A percentile compares a stretch with the other conserved stretches of the same genome.
These are phyloP conservation scores for Colletes latitarsis DNA, from an alignment of 1,140 invertebrate species.

Conservation along the genomic window DNA sequence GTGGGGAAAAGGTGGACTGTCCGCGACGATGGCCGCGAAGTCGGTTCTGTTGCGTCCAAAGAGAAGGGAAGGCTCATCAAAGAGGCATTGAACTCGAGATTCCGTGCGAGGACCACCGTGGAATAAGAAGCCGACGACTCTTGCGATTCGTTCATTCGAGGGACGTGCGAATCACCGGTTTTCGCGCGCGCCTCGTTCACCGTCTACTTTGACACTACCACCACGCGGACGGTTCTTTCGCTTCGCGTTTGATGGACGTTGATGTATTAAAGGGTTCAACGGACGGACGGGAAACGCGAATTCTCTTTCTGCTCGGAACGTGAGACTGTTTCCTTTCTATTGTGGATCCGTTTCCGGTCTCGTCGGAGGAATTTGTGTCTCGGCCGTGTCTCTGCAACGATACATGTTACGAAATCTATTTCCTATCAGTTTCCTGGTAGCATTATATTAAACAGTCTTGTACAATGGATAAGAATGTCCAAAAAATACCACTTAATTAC, in stretches of 20 bases:
- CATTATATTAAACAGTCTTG: no score
- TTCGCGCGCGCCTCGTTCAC: conserved; percentile 18
- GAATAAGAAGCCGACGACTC: conserved; percentile 55
- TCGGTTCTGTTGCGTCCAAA: conserved; percentile 28
- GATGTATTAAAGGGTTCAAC: conserved; percentile 27
- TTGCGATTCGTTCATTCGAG: conserved; percentile 50
- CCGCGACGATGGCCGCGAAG: conserved; percentile 36
- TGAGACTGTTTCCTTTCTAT: neutral
- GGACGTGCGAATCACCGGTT: conserved; percentile 45
- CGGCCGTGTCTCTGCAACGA: no score
- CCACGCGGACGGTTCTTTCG: conserved; percentile 8
- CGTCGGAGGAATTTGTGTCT: neutral
- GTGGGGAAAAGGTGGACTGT: conserved; percentile 28
- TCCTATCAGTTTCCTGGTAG: no score
- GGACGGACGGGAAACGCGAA: neutral
- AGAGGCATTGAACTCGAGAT: conserved; percentile 70
- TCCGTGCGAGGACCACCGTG: conserved; percentile 63
- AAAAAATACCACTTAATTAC: no score
- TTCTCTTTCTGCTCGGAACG: neutral
- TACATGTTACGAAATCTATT: no score
- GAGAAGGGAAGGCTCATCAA: conserved; percentile 65
- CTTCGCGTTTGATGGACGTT: conserved; percentile 12
- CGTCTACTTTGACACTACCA: neutral
- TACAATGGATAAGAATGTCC: no score
- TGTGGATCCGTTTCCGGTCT: neutral